Evolutionary conservation across 2,888 invertebrate genomes (phyloP).

Genomic region (Cacoxenus indagator): DNA sequence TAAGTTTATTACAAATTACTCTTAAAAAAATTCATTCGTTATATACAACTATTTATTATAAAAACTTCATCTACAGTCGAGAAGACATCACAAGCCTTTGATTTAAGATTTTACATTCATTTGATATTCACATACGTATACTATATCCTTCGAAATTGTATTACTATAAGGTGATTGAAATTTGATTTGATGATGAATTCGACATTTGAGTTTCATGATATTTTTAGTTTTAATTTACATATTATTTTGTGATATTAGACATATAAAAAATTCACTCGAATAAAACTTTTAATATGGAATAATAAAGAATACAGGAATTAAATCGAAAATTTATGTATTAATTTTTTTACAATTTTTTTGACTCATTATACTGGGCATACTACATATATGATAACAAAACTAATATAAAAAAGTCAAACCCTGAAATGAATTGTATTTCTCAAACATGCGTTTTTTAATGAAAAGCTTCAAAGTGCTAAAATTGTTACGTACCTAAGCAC

Average conservation of each 20-base stretch:
- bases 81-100: background rate
- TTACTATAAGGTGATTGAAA: constrained; percentile 25
- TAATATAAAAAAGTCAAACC: too few species aligned
- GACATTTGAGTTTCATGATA: constrained; percentile 32
- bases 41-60: background rate
- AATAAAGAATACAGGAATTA: constrained; percentile 57
- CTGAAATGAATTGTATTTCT: too few species aligned
- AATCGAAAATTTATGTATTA: background rate
- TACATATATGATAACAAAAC: too few species aligned
- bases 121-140: background rate
- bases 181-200: constrained; percentile 39
- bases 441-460: too few species aligned
- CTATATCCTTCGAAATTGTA: constrained; percentile 6
- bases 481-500: too few species aligned
- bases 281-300: constrained; percentile 53
- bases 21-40: too few species aligned
- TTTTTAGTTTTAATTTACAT: constrained; percentile 58
- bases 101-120: background rate
- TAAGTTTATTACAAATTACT: background rate
- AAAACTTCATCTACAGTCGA: background rate
- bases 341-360: too few species aligned
- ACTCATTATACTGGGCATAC: too few species aligned
- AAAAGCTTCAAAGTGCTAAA: too few species aligned
- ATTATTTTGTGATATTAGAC: constrained; percentile 66
- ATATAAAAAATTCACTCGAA: constrained; percentile 51